Conservation (phyloP, 1,140 invertebrate species). For the Pararge aegeria region DNA sequence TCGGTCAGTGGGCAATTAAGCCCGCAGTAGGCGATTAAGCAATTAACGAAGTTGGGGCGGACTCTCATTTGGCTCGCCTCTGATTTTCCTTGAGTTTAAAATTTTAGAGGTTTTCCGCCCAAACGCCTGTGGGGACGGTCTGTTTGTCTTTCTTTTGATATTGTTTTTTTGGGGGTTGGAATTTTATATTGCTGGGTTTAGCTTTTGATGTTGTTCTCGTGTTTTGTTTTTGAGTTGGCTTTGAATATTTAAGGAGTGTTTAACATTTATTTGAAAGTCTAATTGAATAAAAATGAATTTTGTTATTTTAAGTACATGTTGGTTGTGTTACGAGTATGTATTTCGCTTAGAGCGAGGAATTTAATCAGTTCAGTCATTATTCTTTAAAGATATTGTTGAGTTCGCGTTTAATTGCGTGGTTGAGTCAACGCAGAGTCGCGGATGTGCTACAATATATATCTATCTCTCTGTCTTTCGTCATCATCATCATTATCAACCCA, state of each 20-base stretch:
- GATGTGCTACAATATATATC: too few species aligned
- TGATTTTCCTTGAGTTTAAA: slow-evolving; percentile 49
- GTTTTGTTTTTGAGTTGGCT: neutral
- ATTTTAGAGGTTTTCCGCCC: slow-evolving; percentile 34
- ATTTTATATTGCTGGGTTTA: slow-evolving; percentile 20
- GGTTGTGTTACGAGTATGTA: too few species aligned
- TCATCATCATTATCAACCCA: too few species aligned
- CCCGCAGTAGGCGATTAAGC: slow-evolving; percentile 66
- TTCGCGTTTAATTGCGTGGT: too few species aligned
- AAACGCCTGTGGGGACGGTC: slow-evolving; percentile 31
- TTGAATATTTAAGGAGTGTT: neutral
- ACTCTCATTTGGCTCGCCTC: slow-evolving; percentile 54
- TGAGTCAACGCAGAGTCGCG: too few species aligned
- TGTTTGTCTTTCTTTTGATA: slow-evolving; percentile 32
- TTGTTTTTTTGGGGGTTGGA: slow-evolving; percentile 5
- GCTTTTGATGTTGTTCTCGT: slow-evolving; percentile 12
- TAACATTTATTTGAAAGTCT: neutral
- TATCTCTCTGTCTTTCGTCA: too few species aligned
- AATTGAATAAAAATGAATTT: neutral
- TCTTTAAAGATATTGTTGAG: too few species aligned
- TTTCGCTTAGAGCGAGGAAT: too few species aligned
- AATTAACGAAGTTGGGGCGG: slow-evolving; percentile 71
- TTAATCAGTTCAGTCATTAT: too few species aligned
- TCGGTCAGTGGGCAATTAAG: slow-evolving; percentile 63
- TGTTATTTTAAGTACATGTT: too few species aligned